A percentile compares a stretch with the other conserved stretches of the same genome.
phyloP scores from a whole-genome alignment of 2,113 vertebrate species.

The Zingel zingel region DNA sequence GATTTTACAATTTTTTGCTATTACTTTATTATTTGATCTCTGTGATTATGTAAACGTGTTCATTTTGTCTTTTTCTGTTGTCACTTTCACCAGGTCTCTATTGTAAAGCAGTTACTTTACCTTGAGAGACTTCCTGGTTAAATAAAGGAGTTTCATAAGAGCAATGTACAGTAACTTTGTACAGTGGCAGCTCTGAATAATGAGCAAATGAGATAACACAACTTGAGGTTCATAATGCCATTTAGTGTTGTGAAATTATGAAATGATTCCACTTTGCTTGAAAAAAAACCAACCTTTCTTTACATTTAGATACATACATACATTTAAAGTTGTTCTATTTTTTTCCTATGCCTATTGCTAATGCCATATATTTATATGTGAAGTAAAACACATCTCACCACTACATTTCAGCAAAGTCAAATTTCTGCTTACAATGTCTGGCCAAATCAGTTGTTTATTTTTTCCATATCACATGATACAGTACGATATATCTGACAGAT shows the following conservation, averaged over 20 bases:
- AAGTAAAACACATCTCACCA: not conserved
- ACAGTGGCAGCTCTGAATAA: too few relatives aligned
- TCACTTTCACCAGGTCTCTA: not conserved
- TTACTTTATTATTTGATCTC: not conserved
- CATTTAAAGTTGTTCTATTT: not conserved
- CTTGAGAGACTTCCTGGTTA: not conserved
- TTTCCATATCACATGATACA: not conserved
- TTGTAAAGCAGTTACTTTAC: not conserved
- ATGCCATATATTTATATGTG: not conserved
- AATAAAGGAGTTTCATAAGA: too few relatives aligned
- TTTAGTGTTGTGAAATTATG: too few relatives aligned
- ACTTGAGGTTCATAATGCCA: too few relatives aligned
- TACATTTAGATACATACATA: too few relatives aligned
- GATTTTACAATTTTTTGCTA: not conserved
- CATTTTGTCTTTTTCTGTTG: not conserved
- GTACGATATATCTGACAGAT: not conserved
- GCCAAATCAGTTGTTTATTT: conserved; percentile 21
- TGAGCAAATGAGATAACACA: too few relatives aligned
- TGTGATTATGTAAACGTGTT: not conserved
- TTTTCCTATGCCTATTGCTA: not conserved
- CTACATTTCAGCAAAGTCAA: not conserved
- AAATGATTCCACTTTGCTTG: not conserved
- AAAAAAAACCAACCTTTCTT: not conserved
- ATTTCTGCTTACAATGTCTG: not conserved
- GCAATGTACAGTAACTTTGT: too few relatives aligned